Evolutionary conservation across 2,888 invertebrate species (phyloP).

Genomic region (Lutraria lutraria): DNA sequence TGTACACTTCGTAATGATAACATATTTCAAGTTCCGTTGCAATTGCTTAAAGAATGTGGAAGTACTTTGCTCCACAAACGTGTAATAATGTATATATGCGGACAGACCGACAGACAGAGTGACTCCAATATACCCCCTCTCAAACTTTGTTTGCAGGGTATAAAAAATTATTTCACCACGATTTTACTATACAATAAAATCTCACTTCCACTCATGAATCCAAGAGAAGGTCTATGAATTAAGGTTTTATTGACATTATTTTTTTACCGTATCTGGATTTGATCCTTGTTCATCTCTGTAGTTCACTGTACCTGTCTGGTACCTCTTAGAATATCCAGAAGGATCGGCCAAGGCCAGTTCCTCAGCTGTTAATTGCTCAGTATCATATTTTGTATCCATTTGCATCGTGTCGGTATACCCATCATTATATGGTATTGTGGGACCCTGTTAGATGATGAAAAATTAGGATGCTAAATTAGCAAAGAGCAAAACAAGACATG

Average conservation of each 20-base stretch:
- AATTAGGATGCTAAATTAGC: background rate
- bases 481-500: background rate
- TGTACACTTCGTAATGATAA: too few species aligned
- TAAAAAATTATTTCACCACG: too few species aligned
- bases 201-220: too few species aligned
- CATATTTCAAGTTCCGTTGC: too few species aligned
- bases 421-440: constrained; percentile 35
- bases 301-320: constrained; percentile 34
- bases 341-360: constrained; percentile 54
- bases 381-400: constrained; percentile 29
- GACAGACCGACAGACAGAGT: too few species aligned
- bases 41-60: too few species aligned
- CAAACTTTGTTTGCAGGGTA: too few species aligned
- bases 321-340: constrained; percentile 53
- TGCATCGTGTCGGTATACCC: constrained; percentile 25
- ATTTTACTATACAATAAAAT: too few species aligned
- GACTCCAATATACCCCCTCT: too few species aligned
- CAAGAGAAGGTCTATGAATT: too few species aligned
- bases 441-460: constrained; percentile 21
- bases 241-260: background rate
- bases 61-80: too few species aligned
- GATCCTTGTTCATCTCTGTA: constrained; percentile 46
- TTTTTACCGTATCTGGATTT: constrained; percentile 46
- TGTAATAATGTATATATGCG: too few species aligned
- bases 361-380: constrained; percentile 33